These are phyloP conservation scores for Oikopleura albicans DNA, from an alignment of 23 tunicate genomes.

Conservation along the genomic window DNA sequence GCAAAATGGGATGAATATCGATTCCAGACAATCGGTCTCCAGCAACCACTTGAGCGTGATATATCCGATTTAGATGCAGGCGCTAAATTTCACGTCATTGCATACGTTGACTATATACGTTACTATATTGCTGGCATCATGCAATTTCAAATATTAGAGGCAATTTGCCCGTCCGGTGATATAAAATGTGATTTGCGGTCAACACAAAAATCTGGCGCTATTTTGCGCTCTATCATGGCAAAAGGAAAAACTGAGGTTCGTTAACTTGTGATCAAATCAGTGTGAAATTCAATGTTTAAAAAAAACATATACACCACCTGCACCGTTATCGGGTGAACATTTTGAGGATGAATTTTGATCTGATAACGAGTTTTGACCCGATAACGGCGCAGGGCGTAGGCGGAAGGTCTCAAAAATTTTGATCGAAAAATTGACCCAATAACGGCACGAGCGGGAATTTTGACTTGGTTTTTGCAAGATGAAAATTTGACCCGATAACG, in stretches of 20 bases:
- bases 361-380: too few species aligned
- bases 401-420: neutral
- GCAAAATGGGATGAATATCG: neutral
- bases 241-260: neutral
- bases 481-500: neutral
- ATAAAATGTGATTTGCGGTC: neutral
- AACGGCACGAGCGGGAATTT: neutral
- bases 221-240: neutral
- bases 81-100: neutral
- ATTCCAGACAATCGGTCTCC: neutral
- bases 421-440: neutral
- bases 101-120: neutral
- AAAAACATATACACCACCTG: too few species aligned
- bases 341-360: too few species aligned
- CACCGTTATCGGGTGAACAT: too few species aligned
- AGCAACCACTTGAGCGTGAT: neutral
- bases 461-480: too few species aligned
- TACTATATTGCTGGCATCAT: neutral
- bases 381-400: too few species aligned
- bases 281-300: too few species aligned
- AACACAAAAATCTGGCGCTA: neutral
- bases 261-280: neutral
- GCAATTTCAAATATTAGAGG: neutral
- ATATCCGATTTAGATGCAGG: neutral
- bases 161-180: neutral